Evolutionary conservation across 2,888 invertebrate species (phyloP).

Genomic region (Dicycla oo): DNA sequence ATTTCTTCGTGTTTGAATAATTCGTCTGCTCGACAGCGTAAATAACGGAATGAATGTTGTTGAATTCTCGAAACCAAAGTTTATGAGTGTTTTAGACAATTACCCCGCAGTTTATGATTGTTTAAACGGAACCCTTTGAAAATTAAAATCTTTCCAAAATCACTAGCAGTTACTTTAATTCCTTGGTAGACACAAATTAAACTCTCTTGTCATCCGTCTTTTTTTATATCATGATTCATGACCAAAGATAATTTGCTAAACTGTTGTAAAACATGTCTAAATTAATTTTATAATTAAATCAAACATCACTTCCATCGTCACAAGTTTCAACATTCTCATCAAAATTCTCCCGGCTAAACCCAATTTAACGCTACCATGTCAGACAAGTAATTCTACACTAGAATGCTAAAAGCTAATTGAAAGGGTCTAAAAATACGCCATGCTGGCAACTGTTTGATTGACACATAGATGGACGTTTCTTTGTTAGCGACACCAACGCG

Average conservation of each 20-base stretch:
- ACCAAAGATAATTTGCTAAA: neutral
- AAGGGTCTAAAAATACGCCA: conserved; percentile 75
- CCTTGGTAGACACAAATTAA: no score
- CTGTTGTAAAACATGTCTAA: neutral
- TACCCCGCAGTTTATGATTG: no score
- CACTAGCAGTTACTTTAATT: neutral
- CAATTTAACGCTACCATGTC: conserved; percentile 59
- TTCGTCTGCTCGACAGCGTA: no score
- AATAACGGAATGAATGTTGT: neutral
- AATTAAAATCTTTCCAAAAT: neutral
- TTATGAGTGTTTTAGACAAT: no score
- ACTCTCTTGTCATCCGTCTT: neutral
- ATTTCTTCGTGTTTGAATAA: no score
- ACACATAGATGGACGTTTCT: conserved; percentile 73
- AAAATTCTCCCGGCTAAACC: conserved; percentile 25
- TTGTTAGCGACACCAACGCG: conserved; percentile 71
- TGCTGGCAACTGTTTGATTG: conserved; percentile 69
- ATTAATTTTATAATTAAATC: neutral
- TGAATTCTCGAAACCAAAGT: no score
- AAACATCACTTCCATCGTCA: neutral
- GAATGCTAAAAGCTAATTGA: conserved; percentile 82
- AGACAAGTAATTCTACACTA: conserved; percentile 74
- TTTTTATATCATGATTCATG: neutral
- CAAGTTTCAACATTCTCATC: conserved; percentile 16
- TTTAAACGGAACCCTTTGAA: neutral